Evolutionary conservation across 2,113 vertebrate species (phyloP), one percentile per base, ranked within the genome.

Genomic region (Callopanchax toddi): DNA sequence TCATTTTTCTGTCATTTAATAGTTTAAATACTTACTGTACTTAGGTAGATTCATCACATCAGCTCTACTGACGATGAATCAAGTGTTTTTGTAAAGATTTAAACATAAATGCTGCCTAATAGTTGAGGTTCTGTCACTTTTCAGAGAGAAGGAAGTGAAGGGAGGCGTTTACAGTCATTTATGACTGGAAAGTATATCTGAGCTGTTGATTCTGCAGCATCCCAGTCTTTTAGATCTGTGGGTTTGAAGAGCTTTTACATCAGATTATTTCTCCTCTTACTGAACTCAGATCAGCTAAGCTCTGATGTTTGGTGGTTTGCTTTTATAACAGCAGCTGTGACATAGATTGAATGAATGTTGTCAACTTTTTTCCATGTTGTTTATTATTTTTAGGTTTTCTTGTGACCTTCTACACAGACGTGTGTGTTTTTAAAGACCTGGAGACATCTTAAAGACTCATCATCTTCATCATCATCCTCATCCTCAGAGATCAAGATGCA

Each of bases 401-500:
- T 42, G 42, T 7, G 25, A 17, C 29, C 66, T 16, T 70, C 56
- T 63, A 20, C 46, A 46, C 40, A 54, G n/a, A 71, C n/a, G 26
- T 42, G 48, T 52, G 11, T 29, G 15, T 32, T 12, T 21, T 15
- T n/a, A 44, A 55, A 29, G 21, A 51, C 5, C 23, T 40, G 32
- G 32, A 70, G 7, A 26, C n/a, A 15, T 36, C 40, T 37, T 10
- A 15, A 9, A 9, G 5, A 32, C 2, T 2, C 4, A 26, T 18
- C 39, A 49, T 18, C 17, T 22, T 56, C 46, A 4, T 10, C 17
- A 9, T 57, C 16, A 40, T 44, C 44, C 13, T 16, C 6, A 70
- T 59, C 54, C 25, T 32, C 50, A 29, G 63, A 72, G 39, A 91
- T 89, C 22, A 80, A 74, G 52, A 93, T 91, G 91, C 87, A 93